Percentiles rank a stretch among this genome's conserved stretches.
phyloP scores from a whole-genome alignment of 2,797 vertebrate species.

The Acrocephalus scirpaceus region DNA sequence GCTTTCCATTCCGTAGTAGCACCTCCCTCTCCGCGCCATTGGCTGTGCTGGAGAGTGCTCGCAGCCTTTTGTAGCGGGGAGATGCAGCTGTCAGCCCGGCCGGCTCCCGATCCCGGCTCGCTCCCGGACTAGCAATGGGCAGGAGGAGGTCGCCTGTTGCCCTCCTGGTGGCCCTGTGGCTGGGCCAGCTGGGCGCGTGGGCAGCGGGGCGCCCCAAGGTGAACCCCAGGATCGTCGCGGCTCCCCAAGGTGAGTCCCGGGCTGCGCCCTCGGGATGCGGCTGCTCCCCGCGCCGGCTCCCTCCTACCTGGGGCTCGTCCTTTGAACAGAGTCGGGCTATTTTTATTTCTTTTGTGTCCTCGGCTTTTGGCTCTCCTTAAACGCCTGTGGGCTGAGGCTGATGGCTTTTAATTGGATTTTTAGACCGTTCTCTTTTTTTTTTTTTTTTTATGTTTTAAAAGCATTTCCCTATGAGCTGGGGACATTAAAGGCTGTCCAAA shows the following conservation, averaged over 20 bases:
- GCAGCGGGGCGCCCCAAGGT: neutral
- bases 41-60: fast-evolving
- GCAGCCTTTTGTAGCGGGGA: neutral
- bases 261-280: neutral
- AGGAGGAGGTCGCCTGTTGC: neutral
- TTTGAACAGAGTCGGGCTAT: neutral
- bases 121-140: neutral
- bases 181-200: neutral
- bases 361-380: neutral
- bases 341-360: neutral
- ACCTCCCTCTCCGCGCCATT: neutral
- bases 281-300: neutral
- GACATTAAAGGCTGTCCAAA: neutral
- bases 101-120: neutral
- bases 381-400: neutral
- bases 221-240: conserved; percentile 52
- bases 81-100: neutral
- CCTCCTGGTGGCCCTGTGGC: conserved; percentile 6
- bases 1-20: too few species aligned
- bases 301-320: neutral
- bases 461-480: neutral
- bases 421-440: neutral
- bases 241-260: conserved; percentile 22
- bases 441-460: neutral
- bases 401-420: neutral